These are phyloP conservation scores for Theonella swinhoei DNA, from an alignment of 37 sponge, comb jelly and placozoan species.

Conservation along the genomic window DNA sequence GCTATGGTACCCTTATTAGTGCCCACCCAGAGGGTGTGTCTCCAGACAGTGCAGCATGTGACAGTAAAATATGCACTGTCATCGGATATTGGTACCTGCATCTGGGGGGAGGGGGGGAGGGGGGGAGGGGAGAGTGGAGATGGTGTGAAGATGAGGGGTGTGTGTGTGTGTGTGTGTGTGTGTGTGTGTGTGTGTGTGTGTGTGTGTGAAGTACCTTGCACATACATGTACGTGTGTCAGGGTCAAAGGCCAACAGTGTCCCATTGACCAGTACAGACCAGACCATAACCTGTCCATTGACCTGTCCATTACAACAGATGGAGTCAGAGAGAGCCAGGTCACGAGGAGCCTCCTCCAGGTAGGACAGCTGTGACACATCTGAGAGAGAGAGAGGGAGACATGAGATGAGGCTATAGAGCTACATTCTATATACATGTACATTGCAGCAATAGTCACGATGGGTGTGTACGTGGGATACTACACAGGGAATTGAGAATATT, in stretches of 20 bases:
- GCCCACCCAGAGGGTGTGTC: slow-evolving; percentile 54
- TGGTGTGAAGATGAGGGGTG: no score
- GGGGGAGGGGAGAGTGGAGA: no score
- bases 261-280: slow-evolving; percentile 74
- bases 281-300: slow-evolving; percentile 31
- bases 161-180: neutral
- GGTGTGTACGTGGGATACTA: no score
- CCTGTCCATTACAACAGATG: neutral
- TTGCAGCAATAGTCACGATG: no score
- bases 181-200: slow-evolving; percentile 11
- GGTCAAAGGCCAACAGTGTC: slow-evolving; percentile 65
- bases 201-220: slow-evolving; percentile 53
- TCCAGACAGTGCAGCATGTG: slow-evolving; percentile 64
- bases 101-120: no score
- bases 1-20: slow-evolving; percentile 56
- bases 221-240: slow-evolving; percentile 54
- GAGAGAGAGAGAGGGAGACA: neutral
- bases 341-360: slow-evolving; percentile 63
- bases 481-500: no score
- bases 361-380: slow-evolving; percentile 72
- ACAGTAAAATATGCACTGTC: slow-evolving; percentile 28
- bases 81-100: slow-evolving; percentile 51
- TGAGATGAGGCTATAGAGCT: no score
- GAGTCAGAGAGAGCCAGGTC: slow-evolving; percentile 39
- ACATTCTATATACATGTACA: no score